Evolutionary conservation across 1,140 invertebrate species (phyloP), one percentile per base, ranked within the genome.

Genomic region (Papilio dardanus): DNA sequence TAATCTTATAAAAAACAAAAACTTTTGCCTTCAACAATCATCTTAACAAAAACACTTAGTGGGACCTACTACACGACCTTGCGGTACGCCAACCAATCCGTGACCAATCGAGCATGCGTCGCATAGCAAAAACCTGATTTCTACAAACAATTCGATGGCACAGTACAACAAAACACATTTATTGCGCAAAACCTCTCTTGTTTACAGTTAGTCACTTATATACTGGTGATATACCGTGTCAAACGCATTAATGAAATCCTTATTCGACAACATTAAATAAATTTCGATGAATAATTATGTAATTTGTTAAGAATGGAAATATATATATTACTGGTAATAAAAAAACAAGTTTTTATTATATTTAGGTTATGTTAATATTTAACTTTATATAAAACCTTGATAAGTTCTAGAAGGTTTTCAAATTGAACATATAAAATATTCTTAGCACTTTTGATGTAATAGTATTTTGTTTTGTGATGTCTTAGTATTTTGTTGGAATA

Each of bases 1-100:
- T n/a, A n/a, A 37, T 68, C 33, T 68, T 68, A 68, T n/a, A 67
- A 35, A n/a, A 35, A 14, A 37, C 31, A 68, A 67, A 40, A 81
- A 83, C 50, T 54, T 50, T 50, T n/a, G n/a, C n/a, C n/a, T n/a
- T n/a, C n/a, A n/a, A n/a, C n/a, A n/a, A n/a, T n/a, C n/a, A n/a
- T n/a, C n/a, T n/a, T n/a, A n/a, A n/a, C n/a, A 50, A 8, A 74
- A 84, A 75, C 77, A 79, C 69, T 79, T n/a, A n/a, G n/a, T n/a
- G n/a, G 81, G 83, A 65, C 71, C 80, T n/a, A 89, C 80, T 65
- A 69, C 74, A 79, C 81, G 83, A 82, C 86, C 88, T 89, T 89
- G 86, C 77, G 83, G 79, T 68, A 88, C 84, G 68, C 85, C 86
- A 79, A 81, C 79, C 42, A 87, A 82, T 68, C 84, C 84, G 82